These are phyloP conservation scores for Pogonomyrmex barbatus DNA, from an alignment of 1,140 invertebrate species.

Conservation along the genomic window DNA sequence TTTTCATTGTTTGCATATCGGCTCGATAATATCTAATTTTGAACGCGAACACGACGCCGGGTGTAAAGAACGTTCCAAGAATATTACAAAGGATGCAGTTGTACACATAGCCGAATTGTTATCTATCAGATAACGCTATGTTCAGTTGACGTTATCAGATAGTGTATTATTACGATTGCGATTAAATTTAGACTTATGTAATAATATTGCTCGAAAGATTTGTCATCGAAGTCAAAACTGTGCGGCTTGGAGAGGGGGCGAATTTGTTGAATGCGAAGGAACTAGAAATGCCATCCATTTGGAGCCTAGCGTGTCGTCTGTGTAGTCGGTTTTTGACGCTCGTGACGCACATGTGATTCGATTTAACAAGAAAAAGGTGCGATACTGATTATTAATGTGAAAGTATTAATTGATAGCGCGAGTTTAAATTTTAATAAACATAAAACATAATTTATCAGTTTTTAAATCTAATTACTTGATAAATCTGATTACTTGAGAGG, in stretches of 20 bases:
- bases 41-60: neutral
- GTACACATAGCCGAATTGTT: neutral
- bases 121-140: neutral
- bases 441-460: neutral
- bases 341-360: no score
- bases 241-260: neutral
- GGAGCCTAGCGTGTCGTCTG: neutral
- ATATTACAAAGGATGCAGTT: neutral
- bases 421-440: neutral
- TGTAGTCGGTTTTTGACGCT: neutral
- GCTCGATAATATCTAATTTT: neutral
- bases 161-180: neutral
- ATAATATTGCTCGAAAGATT: neutral
- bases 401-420: neutral
- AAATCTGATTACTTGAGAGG: neutral
- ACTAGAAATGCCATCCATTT: neutral
- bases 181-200: neutral
- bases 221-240: neutral
- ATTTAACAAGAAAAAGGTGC: neutral
- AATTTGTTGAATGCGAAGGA: neutral
- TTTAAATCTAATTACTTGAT: neutral
- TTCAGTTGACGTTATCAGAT: neutral
- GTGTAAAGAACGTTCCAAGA: neutral
- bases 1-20: neutral
- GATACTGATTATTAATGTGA: neutral